Base-by-base conservation (phyloP, 2,888 invertebrate species). In the Germaria angustata region DNA sequence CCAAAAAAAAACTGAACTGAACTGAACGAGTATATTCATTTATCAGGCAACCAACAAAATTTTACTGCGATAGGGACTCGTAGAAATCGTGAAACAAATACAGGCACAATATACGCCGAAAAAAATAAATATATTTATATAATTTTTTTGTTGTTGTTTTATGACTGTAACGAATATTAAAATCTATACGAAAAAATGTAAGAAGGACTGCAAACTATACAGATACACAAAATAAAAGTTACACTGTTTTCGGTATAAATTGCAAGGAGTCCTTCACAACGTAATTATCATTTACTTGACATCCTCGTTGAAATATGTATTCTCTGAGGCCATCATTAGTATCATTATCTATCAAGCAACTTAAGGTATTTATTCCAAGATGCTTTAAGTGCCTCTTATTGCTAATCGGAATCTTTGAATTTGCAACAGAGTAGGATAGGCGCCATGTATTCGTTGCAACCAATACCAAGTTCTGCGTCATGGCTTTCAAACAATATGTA, bases 141-240 rank as follows among this genome's bases (percentile, higher is more conserved):
- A 1, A 11, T 46, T 44, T 53, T 28, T 61, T 34, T 3, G 5
- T 61, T 20, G 11, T 17, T 41, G 9, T 20, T 46, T 22, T 63
- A 28, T n/a, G 20, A 28, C 57, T 39, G 65, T 39, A 66, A 46
- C 46, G 57, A 75, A 65, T 57, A 57, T 57, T 46, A 75, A 75
- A 66, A 44, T 65, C 9, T 53, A 44, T 44, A 11, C 41, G 63
- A n/a, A 34, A n/a, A 46, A 34, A 34, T 49, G 7, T 34, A 15
- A 9, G 49, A 15, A 36, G 24, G 34, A 22, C 13, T 13, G 32
- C 2, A 36, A 49, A 49, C 15, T 41, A 36, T 28, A 7, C n/a
- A n/a, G n/a, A n/a, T 17, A 17, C 11, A 4, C 17, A 55, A 55
- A 17, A 55, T 20, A 6, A 2, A 39, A 39, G 15, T 15, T 57